Percentiles rank a stretch among this genome's conserved stretches.
phyloP scores from a whole-genome alignment of 2,888 invertebrate genomes.

The Platycheirus rosarum region DNA sequence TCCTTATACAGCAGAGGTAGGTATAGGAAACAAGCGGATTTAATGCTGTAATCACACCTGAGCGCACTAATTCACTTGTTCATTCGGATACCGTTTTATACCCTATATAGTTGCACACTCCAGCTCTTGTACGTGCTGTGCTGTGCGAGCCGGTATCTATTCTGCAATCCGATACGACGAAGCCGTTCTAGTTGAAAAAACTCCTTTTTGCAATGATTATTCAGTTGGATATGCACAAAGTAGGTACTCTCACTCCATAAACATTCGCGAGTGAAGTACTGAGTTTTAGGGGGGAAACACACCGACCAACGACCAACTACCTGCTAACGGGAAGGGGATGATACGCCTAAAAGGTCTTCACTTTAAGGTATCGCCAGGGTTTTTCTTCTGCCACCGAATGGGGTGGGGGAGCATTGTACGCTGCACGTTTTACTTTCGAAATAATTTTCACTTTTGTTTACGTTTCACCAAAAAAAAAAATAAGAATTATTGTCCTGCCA shows the following conservation, averaged over 20 bases:
- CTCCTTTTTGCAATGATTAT: constrained; percentile 73
- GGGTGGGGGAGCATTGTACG: constrained; percentile 4
- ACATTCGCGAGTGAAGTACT: constrained; percentile 27
- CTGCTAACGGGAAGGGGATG: background rate
- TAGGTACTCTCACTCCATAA: constrained; percentile 53
- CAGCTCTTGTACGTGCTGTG: constrained; percentile 4
- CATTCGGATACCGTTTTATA: constrained; percentile 56
- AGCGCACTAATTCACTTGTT: constrained; percentile 73
- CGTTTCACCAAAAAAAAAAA: background rate
- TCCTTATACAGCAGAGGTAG: constrained; percentile 3
- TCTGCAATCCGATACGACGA: constrained; percentile 69
- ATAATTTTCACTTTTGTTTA: constrained; percentile 56
- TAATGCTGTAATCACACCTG: constrained; percentile 72
- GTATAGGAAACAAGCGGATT: constrained; percentile 59
- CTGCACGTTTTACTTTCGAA: constrained; percentile 47
- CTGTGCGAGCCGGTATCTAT: constrained; percentile 32
- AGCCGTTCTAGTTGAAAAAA: constrained; percentile 73
- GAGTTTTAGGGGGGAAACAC: constrained; percentile 12
- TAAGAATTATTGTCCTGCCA: constrained; percentile 27
- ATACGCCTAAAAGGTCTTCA: constrained; percentile 37
- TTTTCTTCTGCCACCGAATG: background rate
- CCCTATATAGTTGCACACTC: constrained; percentile 19
- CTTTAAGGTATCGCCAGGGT: constrained; percentile 37
- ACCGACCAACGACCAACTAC: constrained; percentile 4
- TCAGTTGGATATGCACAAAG: constrained; percentile 73